phyloP scores from a whole-genome alignment of 2,888 invertebrate genomes.

The Acrobasis repandana region DNA sequence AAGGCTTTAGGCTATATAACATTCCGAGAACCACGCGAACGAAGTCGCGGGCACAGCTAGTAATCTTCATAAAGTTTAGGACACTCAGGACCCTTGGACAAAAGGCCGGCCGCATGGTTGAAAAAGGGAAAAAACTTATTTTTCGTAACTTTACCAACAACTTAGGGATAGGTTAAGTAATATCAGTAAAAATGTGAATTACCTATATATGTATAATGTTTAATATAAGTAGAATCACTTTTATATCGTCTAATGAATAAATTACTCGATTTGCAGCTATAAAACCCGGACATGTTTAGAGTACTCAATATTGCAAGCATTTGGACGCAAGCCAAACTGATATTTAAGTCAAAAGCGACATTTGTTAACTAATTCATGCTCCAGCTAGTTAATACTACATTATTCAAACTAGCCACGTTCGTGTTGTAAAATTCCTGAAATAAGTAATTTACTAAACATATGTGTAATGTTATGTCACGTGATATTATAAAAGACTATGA shows the following conservation, averaged over 20 bases:
- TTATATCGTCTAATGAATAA: neutral
- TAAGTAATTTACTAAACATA: neutral
- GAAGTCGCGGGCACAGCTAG: no score
- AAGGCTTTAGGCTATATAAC: no score
- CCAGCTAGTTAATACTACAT: neutral
- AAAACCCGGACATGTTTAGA: neutral
- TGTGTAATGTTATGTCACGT: neutral
- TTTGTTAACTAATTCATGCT: neutral
- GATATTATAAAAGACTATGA: neutral
- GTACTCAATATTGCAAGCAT: constrained; percentile 2
- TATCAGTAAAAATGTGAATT: no score
- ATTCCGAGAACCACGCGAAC: no score
- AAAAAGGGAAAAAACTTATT: no score
- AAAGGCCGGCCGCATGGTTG: no score
- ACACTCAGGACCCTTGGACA: no score
- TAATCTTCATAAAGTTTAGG: no score
- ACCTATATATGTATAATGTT: neutral
- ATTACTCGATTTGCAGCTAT: neutral
- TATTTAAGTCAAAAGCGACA: constrained; percentile 2
- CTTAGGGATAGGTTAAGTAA: no score
- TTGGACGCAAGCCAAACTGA: constrained; percentile 10
- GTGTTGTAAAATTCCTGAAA: constrained; percentile 1
- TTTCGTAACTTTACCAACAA: no score
- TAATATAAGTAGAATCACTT: neutral
- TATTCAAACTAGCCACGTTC: constrained; percentile 1